Percentiles rank a stretch among this genome's conserved stretches.
phyloP scores from a whole-genome alignment of 2,113 vertebrate genomes.

The Leucosticte australis region DNA sequence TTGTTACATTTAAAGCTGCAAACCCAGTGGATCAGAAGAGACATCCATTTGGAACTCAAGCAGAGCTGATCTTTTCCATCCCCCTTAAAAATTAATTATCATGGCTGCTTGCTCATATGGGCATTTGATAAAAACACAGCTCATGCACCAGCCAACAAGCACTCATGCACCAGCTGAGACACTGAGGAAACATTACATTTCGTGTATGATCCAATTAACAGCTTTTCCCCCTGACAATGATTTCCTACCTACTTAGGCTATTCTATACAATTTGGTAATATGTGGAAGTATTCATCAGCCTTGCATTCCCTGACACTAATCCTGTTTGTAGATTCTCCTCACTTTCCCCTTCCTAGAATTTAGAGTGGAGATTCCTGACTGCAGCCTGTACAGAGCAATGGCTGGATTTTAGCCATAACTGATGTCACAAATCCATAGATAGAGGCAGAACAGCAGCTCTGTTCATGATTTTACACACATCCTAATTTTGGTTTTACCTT shows the following conservation, averaged over 20 bases:
- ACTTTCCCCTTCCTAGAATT: constrained; percentile 3
- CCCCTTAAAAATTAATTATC: constrained; percentile 49
- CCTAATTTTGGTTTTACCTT: background rate
- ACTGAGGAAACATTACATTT: constrained; percentile 34
- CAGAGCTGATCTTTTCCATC: background rate
- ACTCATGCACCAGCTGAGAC: background rate
- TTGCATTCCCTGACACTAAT: constrained; percentile 35
- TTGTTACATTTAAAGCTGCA: background rate
- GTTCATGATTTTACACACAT: background rate
- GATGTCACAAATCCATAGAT: background rate
- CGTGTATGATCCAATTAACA: constrained; percentile 20
- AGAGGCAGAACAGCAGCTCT: background rate
- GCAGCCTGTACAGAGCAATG: background rate
- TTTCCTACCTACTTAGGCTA: constrained; percentile 23
- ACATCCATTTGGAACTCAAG: background rate
- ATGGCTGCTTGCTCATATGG: background rate
- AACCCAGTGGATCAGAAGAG: background rate
- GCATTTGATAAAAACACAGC: background rate
- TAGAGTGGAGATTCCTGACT: background rate
- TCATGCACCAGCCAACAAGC: background rate
- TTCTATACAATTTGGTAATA: constrained; percentile 20
- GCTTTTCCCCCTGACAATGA: background rate
- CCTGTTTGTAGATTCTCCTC: constrained; percentile 56
- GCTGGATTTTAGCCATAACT: background rate
- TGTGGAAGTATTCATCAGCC: constrained; percentile 8